Evolutionary conservation across 2,113 vertebrate genomes (phyloP).

Genomic region (Peromyscus maniculatus): DNA sequence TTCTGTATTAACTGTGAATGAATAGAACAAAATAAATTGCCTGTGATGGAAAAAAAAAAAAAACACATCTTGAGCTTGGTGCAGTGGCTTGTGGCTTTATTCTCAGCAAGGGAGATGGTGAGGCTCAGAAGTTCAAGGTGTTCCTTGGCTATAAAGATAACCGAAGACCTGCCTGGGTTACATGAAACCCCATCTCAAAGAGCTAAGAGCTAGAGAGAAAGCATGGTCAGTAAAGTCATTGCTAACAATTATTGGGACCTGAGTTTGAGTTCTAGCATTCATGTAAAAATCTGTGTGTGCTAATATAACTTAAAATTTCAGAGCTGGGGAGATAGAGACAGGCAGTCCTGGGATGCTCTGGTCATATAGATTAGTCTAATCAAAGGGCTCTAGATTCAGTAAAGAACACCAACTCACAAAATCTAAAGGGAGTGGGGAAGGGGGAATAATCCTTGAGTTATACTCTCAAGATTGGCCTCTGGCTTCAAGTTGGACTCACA

Average conservation of each 20-base stretch:
- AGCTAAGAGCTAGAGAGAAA: no score
- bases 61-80: neutral
- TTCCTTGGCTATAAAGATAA: neutral
- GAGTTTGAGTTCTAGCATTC: neutral
- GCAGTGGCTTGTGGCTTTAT: neutral
- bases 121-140: neutral
- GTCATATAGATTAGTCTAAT: neutral
- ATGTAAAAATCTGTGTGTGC: neutral
- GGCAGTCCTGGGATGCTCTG: neutral
- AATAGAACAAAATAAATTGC: no score
- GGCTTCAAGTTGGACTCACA: neutral
- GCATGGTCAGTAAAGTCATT: neutral
- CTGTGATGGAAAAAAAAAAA: no score
- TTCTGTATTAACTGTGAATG: no score
- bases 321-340: neutral
- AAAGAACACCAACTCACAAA: neutral
- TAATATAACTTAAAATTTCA: neutral
- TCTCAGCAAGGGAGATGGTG: no score
- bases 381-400: neutral
- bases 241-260: neutral
- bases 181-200: neutral
- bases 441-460: neutral
- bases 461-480: neutral
- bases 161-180: neutral
- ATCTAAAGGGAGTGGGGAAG: neutral